Base-by-base conservation (phyloP, 35 echinoderm and acorn worm genomes). In the Holothuria glaberrima region DNA sequence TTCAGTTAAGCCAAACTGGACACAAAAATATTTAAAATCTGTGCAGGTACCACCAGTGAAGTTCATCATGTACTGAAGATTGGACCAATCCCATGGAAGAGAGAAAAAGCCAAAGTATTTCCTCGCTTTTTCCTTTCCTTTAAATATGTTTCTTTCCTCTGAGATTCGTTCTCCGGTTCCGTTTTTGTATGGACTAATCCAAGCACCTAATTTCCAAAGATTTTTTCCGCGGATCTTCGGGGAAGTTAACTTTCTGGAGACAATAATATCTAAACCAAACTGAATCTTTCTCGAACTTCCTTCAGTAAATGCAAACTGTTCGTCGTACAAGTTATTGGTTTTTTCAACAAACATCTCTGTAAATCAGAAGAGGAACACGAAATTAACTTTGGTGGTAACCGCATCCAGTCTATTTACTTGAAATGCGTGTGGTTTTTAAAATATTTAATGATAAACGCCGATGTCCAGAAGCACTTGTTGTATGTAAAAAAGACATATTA, bases 1-100 rank as follows among this genome's bases (percentile, higher is more conserved):
- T 17, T 28, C 28, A 6, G 68, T 30, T 72, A 5, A 19, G 29
- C 29, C 69, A 31, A 72, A 72, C 35, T 32, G 17, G 29, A 72
- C 29, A 17, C 69, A 72, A 72, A 72, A 72, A 19, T 32, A 72
- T 72, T 72, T 72, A 17, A 28, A 72, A 25, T 72, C 69, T 10
- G 19, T 25, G 30, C 69, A 72, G 6, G 69, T 72, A 18, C 24
- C 69, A 18, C 30, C 30, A 32, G 2, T 32, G 14, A 72, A 72
- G n/a, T 25, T 25, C 69, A 72, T 19, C 5, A 25, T 29, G 19
- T 16, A 25, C 29, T 6, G 3, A 9, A 72, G 19, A 0, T 30
- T 31, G 5, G 28, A 29, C 69, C 69, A 72, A 18, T 12, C 6
- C 69, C n/a, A 29, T 72, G 69, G 69, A 32, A 6, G 69, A 31